Evolutionary conservation across 2,797 vertebrate species (phyloP), one percentile per base, ranked within the genome.

Genomic region (Cossypha niveicapilla): DNA sequence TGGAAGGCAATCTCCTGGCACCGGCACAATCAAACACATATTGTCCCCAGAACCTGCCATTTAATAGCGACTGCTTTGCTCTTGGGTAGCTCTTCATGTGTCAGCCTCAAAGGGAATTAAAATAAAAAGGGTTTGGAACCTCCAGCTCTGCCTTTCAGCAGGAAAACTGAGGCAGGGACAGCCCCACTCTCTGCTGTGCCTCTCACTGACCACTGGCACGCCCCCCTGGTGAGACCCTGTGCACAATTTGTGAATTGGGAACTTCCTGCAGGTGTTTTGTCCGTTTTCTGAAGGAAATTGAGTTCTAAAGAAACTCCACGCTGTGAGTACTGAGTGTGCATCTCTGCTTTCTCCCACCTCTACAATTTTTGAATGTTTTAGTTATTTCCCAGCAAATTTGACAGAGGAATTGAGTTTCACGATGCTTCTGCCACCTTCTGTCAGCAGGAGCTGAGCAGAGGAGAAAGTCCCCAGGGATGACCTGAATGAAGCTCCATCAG

Each of bases 301-400:
- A 77, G n/a, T 57, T 83, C 16, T 9, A 32, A 62, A 67, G 44
- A 28, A 71, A 14, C 18, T 4, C 10, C 73, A 21, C 0, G 0
- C 13, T 21, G 4, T 3, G 27, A 19, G 7, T 4, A 3, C 0
- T 2, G 37, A 23, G 3, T 9, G 48, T 2, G 3, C 22, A 17
- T 11, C 13, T 11, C 13, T 42, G 13, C 41, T 77, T 58, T 23
- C 60, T 39, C 25, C 35, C 50, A 60, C 45, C 61, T 34, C 66
- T 0, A 0, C 24, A 28, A 48, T 32, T 67, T 80, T 11, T 9
- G 4, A 44, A 71, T 7, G 7, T 30, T 54, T 42, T 65, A 4
- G 25, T 25, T 73, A 1, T 44, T 92, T 84, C 28, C 44, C 53
- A 56, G 34, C 5, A 37, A 67, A 60, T 57, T 2, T 61, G 48